phyloP scores from a whole-genome alignment of 1,140 invertebrate genomes.

The Galleria mellonella region DNA sequence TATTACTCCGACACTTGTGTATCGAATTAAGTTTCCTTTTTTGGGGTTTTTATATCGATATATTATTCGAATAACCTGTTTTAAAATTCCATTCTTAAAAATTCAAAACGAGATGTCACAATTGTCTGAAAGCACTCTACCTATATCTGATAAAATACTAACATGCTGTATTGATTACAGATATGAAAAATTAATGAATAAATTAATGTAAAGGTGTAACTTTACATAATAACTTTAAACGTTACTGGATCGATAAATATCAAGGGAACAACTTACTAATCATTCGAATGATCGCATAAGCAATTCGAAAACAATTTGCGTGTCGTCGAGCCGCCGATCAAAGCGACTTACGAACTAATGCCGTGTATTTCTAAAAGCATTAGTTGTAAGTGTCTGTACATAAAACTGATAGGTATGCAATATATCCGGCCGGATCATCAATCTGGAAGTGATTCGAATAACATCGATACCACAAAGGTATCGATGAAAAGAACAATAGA shows the following conservation, averaged over 20 bases:
- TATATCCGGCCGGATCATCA: slow-evolving; percentile 43
- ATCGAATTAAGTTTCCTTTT: slow-evolving; percentile 43
- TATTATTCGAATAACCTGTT: too few relatives aligned
- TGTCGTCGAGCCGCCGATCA: slow-evolving; percentile 26
- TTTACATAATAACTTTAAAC: too few relatives aligned
- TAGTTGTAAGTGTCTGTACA: slow-evolving; percentile 51
- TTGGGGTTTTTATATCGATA: too few relatives aligned
- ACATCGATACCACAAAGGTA: slow-evolving; percentile 24
- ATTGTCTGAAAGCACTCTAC: too few relatives aligned
- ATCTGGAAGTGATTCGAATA: slow-evolving; percentile 41
- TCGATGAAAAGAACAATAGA: slow-evolving; percentile 18
- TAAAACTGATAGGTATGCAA: slow-evolving; percentile 61
- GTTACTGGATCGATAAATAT: not conserved
- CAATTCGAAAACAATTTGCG: slow-evolving; percentile 30
- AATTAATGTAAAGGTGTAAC: too few relatives aligned
- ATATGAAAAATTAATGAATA: too few relatives aligned
- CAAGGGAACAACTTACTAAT: slow-evolving; percentile 2
- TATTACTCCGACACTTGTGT: slow-evolving; percentile 56
- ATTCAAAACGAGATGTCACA: too few relatives aligned
- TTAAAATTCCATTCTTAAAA: too few relatives aligned
- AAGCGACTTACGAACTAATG: slow-evolving; percentile 46
- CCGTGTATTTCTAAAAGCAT: slow-evolving; percentile 49
- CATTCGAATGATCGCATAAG: slow-evolving; percentile 10
- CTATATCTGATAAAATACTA: too few relatives aligned
- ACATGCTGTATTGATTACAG: too few relatives aligned